These are phyloP conservation scores for Oxyscelio sp. DNA, from an alignment of 2,888 invertebrate genomes.

Conservation along the genomic window DNA sequence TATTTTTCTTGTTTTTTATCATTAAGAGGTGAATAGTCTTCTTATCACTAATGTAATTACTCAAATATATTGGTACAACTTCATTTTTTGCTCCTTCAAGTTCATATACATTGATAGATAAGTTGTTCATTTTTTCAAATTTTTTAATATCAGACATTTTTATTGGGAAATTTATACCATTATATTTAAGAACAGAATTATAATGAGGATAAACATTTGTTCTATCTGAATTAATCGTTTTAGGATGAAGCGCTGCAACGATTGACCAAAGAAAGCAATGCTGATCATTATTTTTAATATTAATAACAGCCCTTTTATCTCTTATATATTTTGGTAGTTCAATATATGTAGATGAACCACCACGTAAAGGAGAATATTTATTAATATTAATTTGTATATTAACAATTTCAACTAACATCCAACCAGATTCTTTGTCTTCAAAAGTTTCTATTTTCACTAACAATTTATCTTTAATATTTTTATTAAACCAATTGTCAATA, in stretches of 20 bases:
- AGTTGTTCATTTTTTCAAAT: background rate
- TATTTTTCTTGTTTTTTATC: no score
- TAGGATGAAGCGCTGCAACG: no score
- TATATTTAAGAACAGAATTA: no score
- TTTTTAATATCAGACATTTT: background rate
- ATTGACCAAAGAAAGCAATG: no score
- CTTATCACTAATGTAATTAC: background rate
- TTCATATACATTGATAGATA: no score
- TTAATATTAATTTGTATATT: constrained; percentile 8
- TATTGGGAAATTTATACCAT: constrained; percentile 4
- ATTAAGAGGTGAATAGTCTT: no score
- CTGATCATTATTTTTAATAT: constrained; percentile 11
- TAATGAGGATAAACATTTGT: constrained; percentile 10
- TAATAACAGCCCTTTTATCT: constrained; percentile 26
- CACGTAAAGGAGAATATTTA: constrained; percentile 1
- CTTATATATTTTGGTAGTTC: constrained; percentile 43
- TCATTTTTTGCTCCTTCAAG: background rate
- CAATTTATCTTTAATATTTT: no score
- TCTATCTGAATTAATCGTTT: background rate
- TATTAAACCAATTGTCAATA: no score
- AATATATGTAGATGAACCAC: constrained; percentile 3
- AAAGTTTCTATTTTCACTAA: no score
- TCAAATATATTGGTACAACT: constrained; percentile 1
- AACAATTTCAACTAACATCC: no score
- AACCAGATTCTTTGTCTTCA: no score